Percentiles rank a stretch among this genome's conserved stretches.
Conservation (phyloP, 2,113 vertebrate species). For the Dryoscopus gambensis region DNA sequence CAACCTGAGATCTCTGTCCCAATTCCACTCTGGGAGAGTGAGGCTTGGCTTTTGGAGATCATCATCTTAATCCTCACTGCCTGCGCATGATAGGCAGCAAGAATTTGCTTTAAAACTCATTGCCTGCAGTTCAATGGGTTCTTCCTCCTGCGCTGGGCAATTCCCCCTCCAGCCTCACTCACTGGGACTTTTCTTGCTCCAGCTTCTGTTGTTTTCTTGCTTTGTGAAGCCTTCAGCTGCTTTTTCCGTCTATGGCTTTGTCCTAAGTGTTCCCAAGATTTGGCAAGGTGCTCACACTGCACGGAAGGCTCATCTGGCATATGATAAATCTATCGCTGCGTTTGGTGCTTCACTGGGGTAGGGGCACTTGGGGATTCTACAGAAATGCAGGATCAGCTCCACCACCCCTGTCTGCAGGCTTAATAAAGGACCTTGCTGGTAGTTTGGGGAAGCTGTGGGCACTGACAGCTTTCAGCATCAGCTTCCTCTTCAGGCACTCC, state of each 20-base stretch:
- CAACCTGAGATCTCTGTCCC: not conserved
- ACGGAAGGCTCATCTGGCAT: not conserved
- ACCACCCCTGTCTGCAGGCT: not conserved
- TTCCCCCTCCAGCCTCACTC: not conserved
- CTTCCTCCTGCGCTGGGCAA: not conserved
- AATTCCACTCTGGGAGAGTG: not conserved
- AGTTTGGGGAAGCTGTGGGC: not conserved
- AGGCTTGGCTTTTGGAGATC: not conserved
- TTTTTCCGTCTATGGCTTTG: conserved; percentile 57
- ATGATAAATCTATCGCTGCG: not conserved
- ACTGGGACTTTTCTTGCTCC: not conserved
- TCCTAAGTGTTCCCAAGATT: conserved; percentile 48
- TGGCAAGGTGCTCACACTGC: conserved; percentile 45
- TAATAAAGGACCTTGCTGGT: not conserved
- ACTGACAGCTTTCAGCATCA: not conserved
- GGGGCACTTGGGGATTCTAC: not conserved
- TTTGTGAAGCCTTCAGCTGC: conserved; percentile 20
- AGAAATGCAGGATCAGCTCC: not conserved
- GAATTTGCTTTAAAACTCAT: not conserved
- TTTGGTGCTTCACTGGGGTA: not conserved
- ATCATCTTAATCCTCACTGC: not conserved
- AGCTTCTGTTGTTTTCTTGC: conserved; percentile 16
- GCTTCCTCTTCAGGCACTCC: not conserved
- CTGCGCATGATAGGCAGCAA: not conserved
- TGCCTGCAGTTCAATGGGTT: not conserved